These are phyloP conservation scores for Rhabdornis inornatus DNA, from an alignment of 2,113 vertebrate species.

Conservation along the genomic window DNA sequence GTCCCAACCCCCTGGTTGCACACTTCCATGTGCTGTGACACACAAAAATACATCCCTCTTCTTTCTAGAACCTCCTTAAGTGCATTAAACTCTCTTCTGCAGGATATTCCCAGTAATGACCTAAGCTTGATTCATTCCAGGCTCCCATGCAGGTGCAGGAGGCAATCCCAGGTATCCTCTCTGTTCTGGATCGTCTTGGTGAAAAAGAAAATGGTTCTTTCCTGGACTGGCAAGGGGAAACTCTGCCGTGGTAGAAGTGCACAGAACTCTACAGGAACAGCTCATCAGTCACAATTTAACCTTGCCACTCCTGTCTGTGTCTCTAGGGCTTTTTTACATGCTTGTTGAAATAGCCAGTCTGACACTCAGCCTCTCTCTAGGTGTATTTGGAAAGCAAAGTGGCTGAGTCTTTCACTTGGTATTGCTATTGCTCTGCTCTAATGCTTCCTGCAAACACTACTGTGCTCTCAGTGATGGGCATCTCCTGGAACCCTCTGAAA, in stretches of 20 bases:
- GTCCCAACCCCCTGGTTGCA: background rate
- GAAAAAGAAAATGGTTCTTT: slow-evolving; percentile 53
- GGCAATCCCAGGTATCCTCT: slow-evolving; percentile 18
- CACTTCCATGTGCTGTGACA: accelerated
- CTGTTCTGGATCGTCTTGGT: slow-evolving; percentile 2
- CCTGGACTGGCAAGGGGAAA: slow-evolving; percentile 49
- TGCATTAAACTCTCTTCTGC: background rate
- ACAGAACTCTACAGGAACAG: background rate
- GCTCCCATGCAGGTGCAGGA: slow-evolving; percentile 55
- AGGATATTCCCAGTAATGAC: background rate
- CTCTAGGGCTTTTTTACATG: background rate
- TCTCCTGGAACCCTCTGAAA: background rate
- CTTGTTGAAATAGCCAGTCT: background rate
- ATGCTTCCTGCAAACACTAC: background rate
- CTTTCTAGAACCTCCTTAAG: background rate
- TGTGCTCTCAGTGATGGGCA: background rate
- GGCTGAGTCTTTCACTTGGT: background rate
- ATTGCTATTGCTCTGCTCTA: background rate
- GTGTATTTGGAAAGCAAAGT: background rate
- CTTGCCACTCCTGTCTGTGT: background rate
- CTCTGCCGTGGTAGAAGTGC: background rate
- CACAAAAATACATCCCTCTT: background rate
- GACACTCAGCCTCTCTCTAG: background rate
- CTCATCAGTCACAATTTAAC: background rate
- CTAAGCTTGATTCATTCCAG: background rate